Conservation (phyloP, 2,113 vertebrate species). For the Syngnathoides biaculeatus region DNA sequence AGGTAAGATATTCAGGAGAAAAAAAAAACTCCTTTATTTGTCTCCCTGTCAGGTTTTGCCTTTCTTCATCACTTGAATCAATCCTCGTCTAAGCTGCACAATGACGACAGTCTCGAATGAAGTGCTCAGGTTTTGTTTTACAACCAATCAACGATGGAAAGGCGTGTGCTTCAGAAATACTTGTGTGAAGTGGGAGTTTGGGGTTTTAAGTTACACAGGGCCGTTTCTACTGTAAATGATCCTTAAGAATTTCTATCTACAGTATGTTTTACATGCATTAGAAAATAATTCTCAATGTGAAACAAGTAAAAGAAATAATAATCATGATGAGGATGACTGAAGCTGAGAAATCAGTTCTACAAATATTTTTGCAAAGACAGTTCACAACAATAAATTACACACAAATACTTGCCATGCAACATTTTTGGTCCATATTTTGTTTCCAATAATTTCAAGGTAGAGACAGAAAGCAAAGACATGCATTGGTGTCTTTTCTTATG, state of each 20-base stretch:
- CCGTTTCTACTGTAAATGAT: constrained; percentile 34
- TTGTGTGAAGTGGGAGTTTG: constrained; percentile 17
- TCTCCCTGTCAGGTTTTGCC: constrained; percentile 37
- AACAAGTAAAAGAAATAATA: no score
- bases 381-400: no score
- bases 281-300: no score
- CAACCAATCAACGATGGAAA: constrained; percentile 40
- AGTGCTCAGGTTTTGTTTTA: constrained; percentile 52
- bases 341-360: no score
- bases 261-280: no score
- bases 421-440: no score
- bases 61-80: constrained; percentile 44
- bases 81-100: constrained; percentile 46
- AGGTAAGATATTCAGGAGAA: constrained; percentile 20
- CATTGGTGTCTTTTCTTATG: no score
- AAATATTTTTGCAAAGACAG: no score
- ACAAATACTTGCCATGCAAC: no score
- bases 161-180: constrained; percentile 43
- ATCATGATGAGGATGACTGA: no score
- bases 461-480: no score
- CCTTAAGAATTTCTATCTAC: background rate
- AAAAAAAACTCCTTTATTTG: constrained; percentile 56
- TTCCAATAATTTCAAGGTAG: no score
- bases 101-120: constrained; percentile 37
- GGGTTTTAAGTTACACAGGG: constrained; percentile 14